phyloP scores from a whole-genome alignment of 2,113 vertebrate genomes.

The Malurus cyaneus region DNA sequence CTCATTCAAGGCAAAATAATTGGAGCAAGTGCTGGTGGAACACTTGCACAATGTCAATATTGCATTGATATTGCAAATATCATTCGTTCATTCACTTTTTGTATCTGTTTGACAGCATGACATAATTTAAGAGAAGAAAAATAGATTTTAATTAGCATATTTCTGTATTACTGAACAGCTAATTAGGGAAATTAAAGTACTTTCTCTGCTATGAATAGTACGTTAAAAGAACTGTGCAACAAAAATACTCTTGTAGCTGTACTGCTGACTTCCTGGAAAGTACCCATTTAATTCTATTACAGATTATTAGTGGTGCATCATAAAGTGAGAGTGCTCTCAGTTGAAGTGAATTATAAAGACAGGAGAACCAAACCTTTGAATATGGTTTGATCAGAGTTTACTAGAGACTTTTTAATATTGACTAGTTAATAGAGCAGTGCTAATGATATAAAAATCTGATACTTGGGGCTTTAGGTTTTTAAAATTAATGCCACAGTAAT shows the following conservation, averaged over 20 bases:
- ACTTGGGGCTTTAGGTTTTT: not conserved
- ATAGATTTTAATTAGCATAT: not conserved
- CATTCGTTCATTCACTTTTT: not conserved
- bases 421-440: not conserved
- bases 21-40: not conserved
- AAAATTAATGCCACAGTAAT: not conserved
- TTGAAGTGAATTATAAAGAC: not conserved
- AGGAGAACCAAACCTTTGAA: not conserved
- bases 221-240: not conserved
- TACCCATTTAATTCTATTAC: slow-evolving; percentile 6
- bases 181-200: slow-evolving; percentile 20
- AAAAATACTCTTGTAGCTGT: not conserved
- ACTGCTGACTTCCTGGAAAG: slow-evolving; percentile 5
- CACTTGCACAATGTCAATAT: not conserved
- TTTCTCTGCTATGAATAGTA: slow-evolving; percentile 5
- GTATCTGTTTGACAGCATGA: not conserved
- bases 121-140: slow-evolving; percentile 21
- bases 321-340: not conserved
- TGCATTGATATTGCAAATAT: not conserved
- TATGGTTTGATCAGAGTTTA: not conserved
- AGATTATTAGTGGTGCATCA: not conserved
- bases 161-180: slow-evolving; percentile 21
- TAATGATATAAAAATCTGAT: not conserved
- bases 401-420: not conserved
- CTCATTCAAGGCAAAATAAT: not conserved